phyloP scores from a whole-genome alignment of 2,888 invertebrate species.

The Bibio marci region DNA sequence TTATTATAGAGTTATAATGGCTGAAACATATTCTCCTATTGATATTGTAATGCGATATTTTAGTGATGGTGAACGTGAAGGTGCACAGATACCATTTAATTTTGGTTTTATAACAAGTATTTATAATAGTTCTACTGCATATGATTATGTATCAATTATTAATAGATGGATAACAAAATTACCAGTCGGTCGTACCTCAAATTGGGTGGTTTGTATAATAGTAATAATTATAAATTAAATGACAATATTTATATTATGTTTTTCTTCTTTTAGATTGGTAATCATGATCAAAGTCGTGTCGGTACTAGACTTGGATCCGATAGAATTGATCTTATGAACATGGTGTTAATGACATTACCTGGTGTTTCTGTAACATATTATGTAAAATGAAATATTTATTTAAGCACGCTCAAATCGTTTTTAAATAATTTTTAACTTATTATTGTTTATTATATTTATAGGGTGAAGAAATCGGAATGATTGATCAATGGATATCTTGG shows the following conservation, averaged over 20 bases:
- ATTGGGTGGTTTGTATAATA: conserved; percentile 43
- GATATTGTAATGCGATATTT: conserved; percentile 38
- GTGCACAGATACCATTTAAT: conserved; percentile 49
- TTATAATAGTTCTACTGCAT: conserved; percentile 33
- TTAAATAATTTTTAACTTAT: background rate
- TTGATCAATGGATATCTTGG: conserved; percentile 30
- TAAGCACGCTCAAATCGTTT: background rate
- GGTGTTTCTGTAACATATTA: conserved; percentile 40
- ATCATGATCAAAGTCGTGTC: conserved; percentile 48
- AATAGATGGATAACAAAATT: conserved; percentile 40
- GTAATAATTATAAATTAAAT: background rate
- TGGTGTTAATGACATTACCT: conserved; percentile 37
- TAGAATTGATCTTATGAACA: conserved; percentile 44
- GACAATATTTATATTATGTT: background rate
- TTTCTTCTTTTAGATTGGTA: conserved; percentile 36
- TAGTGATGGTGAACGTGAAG: conserved; percentile 29
- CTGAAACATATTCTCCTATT: conserved; percentile 40
- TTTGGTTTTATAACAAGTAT: conserved; percentile 39
- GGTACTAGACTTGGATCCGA: conserved; percentile 42
- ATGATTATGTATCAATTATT: conserved; percentile 32
- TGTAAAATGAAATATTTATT: conserved; percentile 13
- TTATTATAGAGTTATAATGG: conserved; percentile 33
- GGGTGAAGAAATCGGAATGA: conserved; percentile 59
- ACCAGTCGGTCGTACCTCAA: conserved; percentile 35
- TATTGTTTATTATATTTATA: conserved; percentile 7